Evolutionary conservation across 2,797 vertebrate genomes (phyloP).

Genomic region (Chloroceryle amazona): DNA sequence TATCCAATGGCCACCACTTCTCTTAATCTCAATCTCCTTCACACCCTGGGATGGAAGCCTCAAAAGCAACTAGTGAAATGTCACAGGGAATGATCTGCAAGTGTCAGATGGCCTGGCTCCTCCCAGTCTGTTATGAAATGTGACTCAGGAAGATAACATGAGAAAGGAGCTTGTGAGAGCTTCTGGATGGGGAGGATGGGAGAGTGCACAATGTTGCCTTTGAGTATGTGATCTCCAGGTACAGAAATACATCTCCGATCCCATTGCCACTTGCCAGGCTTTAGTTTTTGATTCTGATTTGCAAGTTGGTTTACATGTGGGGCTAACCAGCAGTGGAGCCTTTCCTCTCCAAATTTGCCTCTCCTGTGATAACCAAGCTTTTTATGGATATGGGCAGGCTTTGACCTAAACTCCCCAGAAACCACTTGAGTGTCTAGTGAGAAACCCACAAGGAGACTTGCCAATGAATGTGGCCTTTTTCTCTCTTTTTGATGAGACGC

Average conservation of each 20-base stretch:
- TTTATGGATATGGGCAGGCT: background rate
- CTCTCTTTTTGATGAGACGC: background rate
- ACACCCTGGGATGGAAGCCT: background rate
- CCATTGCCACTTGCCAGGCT: rapidly evolving
- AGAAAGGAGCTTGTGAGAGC: background rate
- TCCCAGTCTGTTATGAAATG: background rate
- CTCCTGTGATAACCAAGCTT: background rate
- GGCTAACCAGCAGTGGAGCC: background rate
- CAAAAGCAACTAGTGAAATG: background rate
- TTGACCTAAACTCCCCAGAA: background rate
- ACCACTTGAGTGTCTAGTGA: background rate
- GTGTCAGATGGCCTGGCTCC: background rate
- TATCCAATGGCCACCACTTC: background rate
- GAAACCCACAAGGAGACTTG: background rate
- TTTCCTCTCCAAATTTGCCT: background rate
- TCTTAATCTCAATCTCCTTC: background rate
- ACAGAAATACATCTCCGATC: background rate
- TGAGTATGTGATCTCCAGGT: background rate
- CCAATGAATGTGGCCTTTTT: background rate
- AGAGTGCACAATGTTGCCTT: background rate
- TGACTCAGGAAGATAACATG: background rate
- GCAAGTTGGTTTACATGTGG: rapidly evolving
- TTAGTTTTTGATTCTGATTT: background rate
- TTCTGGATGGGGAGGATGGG: background rate
- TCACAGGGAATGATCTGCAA: background rate